Conservation (phyloP, 1,140 invertebrate species). For the Ceratoteleas bidentatus region DNA sequence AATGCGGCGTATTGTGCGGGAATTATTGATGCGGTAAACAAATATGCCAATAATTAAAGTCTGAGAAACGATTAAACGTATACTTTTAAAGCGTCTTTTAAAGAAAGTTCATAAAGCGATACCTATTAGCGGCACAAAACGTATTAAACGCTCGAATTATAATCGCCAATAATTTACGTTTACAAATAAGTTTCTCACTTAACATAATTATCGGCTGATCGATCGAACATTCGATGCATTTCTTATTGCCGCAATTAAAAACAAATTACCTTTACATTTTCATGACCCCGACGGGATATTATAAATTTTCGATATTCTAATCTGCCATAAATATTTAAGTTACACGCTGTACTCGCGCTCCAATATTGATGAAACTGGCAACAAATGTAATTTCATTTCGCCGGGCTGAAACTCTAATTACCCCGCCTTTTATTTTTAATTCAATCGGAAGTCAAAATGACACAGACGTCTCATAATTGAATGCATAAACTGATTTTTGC, state of each 20-base stretch:
- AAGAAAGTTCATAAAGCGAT: neutral
- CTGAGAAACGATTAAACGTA: neutral
- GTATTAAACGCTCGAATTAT: constrained; percentile 15
- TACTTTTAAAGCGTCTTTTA: neutral
- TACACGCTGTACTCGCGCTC: no score
- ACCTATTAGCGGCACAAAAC: constrained; percentile 2
- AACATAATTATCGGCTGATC: constrained; percentile 15
- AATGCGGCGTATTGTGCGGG: neutral
- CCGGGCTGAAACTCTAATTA: no score
- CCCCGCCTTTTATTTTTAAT: no score
- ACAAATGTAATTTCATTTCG: no score
- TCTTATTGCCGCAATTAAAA: constrained; percentile 12
- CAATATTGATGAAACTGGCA: no score
- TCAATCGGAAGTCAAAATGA: no score
- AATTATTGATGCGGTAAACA: neutral
- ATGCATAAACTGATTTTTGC: no score
- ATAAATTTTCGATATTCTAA: constrained; percentile 1
- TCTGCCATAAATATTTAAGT: constrained; percentile 3
- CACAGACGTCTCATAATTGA: no score
- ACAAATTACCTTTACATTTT: constrained; percentile 20
- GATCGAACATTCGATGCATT: constrained; percentile 6
- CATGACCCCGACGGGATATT: neutral
- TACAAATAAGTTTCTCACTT: constrained; percentile 7
- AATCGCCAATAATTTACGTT: constrained; percentile 11
- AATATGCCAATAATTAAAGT: constrained; percentile 1